Evolutionary conservation across 1,140 invertebrate species (phyloP).

Genomic region (Coelopa frigida): DNA sequence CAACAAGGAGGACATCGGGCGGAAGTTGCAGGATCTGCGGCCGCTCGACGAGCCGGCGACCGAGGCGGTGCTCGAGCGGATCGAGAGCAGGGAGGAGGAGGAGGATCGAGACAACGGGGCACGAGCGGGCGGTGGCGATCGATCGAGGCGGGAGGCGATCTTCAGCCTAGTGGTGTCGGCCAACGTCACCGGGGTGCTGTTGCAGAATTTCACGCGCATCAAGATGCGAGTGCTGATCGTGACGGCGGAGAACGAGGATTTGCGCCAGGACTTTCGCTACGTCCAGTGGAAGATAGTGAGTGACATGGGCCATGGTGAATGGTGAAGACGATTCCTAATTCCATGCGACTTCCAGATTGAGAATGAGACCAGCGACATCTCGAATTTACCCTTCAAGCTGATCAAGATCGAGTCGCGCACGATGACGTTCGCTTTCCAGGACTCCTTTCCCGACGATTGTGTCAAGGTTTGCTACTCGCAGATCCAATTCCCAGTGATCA

Average conservation of each 20-base stretch:
- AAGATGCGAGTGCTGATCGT: constrained; percentile 40
- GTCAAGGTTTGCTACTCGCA: constrained; percentile 33
- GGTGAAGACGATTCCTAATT: background rate
- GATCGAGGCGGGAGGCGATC: constrained; percentile 34
- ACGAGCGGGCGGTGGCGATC: constrained; percentile 21
- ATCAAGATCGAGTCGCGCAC: constrained; percentile 34
- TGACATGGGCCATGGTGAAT: constrained; percentile 9
- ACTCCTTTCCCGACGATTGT: constrained; percentile 37
- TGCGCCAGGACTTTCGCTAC: constrained; percentile 41
- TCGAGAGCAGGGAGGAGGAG: constrained; percentile 21
- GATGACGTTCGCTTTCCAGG: constrained; percentile 31
- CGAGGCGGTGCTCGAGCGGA: constrained; percentile 22
- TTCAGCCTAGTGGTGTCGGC: constrained; percentile 34
- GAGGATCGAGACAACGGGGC: constrained; percentile 25
- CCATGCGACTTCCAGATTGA: constrained; percentile 33
- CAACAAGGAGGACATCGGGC: constrained; percentile 26
- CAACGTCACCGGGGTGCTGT: constrained; percentile 36
- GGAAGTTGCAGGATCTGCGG: constrained; percentile 22
- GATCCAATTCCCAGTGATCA: constrained; percentile 21
- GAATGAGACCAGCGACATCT: constrained; percentile 35
- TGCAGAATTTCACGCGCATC: constrained; percentile 33
- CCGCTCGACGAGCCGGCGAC: constrained; percentile 25
- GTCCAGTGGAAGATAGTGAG: constrained; percentile 45
- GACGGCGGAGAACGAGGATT: constrained; percentile 34
- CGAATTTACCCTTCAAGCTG: constrained; percentile 33